Evolutionary conservation across 37 sponge, comb jelly and placozoan species (phyloP).

Genomic region (Halisarca cf. caerulea): DNA sequence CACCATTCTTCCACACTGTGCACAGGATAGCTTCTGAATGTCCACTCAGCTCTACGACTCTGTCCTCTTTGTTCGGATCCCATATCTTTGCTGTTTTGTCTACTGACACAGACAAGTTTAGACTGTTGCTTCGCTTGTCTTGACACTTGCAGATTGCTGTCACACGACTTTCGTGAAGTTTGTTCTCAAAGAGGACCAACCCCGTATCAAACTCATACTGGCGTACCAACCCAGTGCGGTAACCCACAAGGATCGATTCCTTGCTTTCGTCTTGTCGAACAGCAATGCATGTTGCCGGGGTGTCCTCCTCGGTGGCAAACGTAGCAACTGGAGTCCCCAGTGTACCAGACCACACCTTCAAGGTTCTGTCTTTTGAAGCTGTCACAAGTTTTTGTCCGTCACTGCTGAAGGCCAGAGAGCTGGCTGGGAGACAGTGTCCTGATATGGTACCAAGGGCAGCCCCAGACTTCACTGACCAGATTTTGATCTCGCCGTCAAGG

Average conservation of each 20-base stretch:
- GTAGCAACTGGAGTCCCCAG: conserved; percentile 55
- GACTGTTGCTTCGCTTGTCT: conserved; percentile 25
- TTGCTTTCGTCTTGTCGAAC: conserved; percentile 19
- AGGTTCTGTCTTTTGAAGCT: conserved; percentile 75
- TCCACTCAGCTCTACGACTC: conserved; percentile 30
- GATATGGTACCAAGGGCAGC: conserved; percentile 68
- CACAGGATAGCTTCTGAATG: conserved; percentile 55
- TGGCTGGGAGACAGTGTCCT: conserved; percentile 82
- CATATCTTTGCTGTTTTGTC: conserved; percentile 69
- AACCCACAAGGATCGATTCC: conserved; percentile 51
- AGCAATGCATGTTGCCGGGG: conserved; percentile 44
- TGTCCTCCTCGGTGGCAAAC: conserved; percentile 34
- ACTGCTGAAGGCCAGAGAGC: conserved; percentile 67
- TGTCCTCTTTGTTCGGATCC: conserved; percentile 10
- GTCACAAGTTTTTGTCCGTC: conserved; percentile 82
- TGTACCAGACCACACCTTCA: conserved; percentile 86
- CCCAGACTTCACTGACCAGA: conserved; percentile 83
- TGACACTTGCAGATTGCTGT: conserved; percentile 19
- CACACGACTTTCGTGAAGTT: conserved; percentile 32
- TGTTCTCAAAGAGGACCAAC: conserved; percentile 32
- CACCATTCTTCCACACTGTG: conserved; percentile 57
- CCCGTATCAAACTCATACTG: conserved; percentile 49
- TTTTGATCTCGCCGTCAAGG: conserved; percentile 86
- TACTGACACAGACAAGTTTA: conserved; percentile 40
- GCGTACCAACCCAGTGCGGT: conserved; percentile 70